Conservation (phyloP, 2,888 invertebrate species). For the Leucozona laternaria region DNA sequence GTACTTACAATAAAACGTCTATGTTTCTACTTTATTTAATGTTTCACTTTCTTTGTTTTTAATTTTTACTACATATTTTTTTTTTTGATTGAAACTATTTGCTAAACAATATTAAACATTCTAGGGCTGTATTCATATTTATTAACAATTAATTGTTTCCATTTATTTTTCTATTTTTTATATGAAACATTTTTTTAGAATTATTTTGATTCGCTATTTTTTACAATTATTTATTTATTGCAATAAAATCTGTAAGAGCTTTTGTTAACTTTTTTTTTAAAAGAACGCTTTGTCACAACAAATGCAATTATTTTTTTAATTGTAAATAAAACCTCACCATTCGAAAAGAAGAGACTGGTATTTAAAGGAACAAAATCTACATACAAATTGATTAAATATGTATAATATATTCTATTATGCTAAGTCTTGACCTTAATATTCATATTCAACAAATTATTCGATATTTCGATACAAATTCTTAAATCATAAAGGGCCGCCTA, state of each 20-base stretch:
- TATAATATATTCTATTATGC: background rate
- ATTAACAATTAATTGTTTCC: conserved; percentile 17
- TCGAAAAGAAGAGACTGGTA: background rate
- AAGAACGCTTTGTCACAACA: background rate
- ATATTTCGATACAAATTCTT: background rate
- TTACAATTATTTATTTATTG: background rate
- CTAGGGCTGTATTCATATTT: conserved; percentile 18
- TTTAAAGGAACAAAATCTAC: background rate
- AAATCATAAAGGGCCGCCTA: background rate
- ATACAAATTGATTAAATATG: background rate
- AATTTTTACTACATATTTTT: conserved; percentile 24
- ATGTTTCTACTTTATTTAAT: conserved; percentile 41
- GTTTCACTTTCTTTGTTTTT: conserved; percentile 6
- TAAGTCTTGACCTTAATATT: background rate
- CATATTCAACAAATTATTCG: background rate
- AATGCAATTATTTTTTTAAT: background rate
- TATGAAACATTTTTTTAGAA: background rate
- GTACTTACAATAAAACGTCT: conserved; percentile 27
- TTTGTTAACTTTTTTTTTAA: conserved; percentile 13
- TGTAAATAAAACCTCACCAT: background rate
- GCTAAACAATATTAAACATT: conserved; percentile 44
- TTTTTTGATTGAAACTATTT: conserved; percentile 43
- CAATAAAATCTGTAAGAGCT: background rate
- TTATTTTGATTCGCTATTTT: background rate
- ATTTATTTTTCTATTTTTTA: background rate